Evolutionary conservation across 2,113 vertebrate genomes (phyloP).

Genomic region (Neolamprologus falcicula): DNA sequence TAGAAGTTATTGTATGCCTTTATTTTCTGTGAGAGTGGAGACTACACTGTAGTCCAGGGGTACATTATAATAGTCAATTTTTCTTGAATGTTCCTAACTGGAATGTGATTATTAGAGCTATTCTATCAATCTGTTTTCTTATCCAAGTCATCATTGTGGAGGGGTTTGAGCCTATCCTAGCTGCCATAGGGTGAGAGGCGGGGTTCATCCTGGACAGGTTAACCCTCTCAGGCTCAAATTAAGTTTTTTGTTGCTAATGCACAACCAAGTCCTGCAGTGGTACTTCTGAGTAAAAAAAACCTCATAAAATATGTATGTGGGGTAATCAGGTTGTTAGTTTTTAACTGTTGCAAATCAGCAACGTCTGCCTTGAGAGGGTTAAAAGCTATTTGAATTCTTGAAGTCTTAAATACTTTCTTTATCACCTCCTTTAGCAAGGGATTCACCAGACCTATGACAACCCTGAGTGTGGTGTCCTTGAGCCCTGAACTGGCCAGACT

Average conservation of each 20-base stretch:
- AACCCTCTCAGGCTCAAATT: too few species aligned
- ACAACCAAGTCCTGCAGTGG: too few species aligned
- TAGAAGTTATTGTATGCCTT: not conserved
- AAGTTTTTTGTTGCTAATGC: too few species aligned
- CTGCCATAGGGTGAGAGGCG: too few species aligned
- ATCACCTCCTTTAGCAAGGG: not conserved
- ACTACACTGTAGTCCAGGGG: not conserved
- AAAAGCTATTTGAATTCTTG: not conserved
- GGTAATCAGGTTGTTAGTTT: too few species aligned
- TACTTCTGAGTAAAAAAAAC: too few species aligned
- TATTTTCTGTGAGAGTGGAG: not conserved
- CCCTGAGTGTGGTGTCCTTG: not conserved
- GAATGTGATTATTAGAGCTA: not conserved
- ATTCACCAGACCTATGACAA: not conserved
- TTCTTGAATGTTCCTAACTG: not conserved
- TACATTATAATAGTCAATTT: not conserved
- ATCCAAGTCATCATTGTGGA: not conserved
- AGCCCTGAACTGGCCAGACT: not conserved
- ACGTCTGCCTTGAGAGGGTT: not conserved
- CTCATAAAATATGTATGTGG: too few species aligned
- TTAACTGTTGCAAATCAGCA: too few species aligned
- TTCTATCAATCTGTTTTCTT: not conserved
- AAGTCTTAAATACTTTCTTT: too few species aligned
- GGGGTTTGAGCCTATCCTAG: rapidly evolving
- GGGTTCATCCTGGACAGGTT: not conserved